Evolutionary conservation across 2,797 vertebrate species (phyloP).

Genomic region (Masticophis lateralis): DNA sequence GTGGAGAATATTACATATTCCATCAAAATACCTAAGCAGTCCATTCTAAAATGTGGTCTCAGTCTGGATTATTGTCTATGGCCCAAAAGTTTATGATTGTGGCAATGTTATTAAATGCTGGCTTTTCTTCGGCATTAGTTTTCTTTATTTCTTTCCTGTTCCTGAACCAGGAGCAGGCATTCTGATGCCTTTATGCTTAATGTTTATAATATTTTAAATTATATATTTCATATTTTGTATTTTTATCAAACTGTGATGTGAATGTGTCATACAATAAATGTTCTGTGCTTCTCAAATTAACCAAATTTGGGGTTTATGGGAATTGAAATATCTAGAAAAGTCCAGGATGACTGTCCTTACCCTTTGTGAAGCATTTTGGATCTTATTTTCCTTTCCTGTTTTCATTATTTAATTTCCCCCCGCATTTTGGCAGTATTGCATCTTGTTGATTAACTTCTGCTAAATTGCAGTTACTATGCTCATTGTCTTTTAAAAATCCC

Average conservation of each 20-base stretch:
- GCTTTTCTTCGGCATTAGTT: background rate
- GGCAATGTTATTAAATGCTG: background rate
- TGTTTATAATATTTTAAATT: background rate
- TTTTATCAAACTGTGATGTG: background rate
- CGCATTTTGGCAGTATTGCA: background rate
- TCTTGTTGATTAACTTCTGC: background rate
- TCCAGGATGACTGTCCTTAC: background rate
- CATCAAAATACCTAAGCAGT: background rate
- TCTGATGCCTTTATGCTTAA: background rate
- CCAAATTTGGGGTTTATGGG: background rate
- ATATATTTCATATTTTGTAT: background rate
- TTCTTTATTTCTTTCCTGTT: background rate
- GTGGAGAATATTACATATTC: background rate
- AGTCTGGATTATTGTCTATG: background rate
- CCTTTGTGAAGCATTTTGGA: background rate
- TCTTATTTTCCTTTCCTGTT: background rate
- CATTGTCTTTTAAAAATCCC: background rate
- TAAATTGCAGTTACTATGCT: background rate
- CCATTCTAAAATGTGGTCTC: background rate
- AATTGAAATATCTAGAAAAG: background rate
- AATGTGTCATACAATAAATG: background rate
- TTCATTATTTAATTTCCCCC: background rate
- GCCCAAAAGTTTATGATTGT: background rate
- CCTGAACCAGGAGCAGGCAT: background rate
- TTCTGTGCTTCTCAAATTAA: background rate